Evolutionary conservation across 1,140 invertebrate genomes (phyloP), one percentile per base, ranked within the genome.

Genomic region (Bombus waltoni): DNA sequence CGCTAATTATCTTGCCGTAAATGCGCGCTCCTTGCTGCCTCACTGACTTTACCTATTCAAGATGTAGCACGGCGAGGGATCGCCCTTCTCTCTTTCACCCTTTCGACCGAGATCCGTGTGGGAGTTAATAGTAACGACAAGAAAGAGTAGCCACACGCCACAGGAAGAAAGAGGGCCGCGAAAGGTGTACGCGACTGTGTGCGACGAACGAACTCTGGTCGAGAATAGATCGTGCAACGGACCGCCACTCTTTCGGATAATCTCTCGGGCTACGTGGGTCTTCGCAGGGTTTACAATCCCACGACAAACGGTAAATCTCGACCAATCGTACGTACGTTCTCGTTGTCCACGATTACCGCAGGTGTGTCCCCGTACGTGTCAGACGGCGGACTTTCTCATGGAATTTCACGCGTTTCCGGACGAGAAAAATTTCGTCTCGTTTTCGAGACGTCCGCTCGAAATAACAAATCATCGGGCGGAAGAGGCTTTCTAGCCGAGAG

Each of bases 121-220:
- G 83, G 83, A 88, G 87, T 81, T 88, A 74, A 88, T 83, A 89
- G 88, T 75, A 44, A 44, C 87, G 66, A 57, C 74, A 59, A 86
- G 83, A 83, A 89, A 89, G 77, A 81, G 53, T 88, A 79, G 79
- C 75, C 82, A 89, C 81, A 81, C 70, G 70, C 35, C 62, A 86
- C n/a, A 25, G 3, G 62, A 35, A 53, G 40, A 10, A 80, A 32
- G 38, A 38, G 47, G 32, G 35, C 10, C 15, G 10, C 44, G n/a
- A 25, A 13, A 44, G n/a, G n/a, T 53, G 47, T 28, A 47, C 40
- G 32, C 40, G 71, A 32, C n/a, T 62, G 28, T 15, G 47, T 22
- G 25, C n/a, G n/a, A 73, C 59, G 32, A 83, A 72, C 42, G 44
- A 18, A 22, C 35, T 40, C 18, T 5, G 57, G 9, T 38, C 9